Evolutionary conservation across 2,888 invertebrate genomes (phyloP).

Genomic region (Aromia moschata): DNA sequence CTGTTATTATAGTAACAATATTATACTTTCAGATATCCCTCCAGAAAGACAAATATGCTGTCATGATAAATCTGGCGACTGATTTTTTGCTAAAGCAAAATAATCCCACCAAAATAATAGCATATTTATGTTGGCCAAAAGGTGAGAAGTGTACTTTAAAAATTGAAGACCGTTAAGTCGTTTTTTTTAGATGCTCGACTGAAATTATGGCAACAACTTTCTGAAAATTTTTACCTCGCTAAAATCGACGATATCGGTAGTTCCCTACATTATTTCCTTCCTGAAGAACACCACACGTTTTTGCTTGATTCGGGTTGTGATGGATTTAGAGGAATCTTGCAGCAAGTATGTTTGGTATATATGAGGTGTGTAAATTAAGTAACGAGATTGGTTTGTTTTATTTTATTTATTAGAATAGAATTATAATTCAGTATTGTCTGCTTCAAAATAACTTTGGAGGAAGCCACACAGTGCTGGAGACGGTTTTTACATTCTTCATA

Average conservation of each 20-base stretch:
- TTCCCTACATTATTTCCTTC: slow-evolving; percentile 8
- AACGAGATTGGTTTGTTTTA: background rate
- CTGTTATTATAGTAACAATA: background rate
- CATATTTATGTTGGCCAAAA: slow-evolving; percentile 47
- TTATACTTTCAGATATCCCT: slow-evolving; percentile 10
- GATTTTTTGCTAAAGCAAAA: slow-evolving; percentile 43
- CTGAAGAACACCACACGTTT: slow-evolving; percentile 43
- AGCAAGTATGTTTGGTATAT: slow-evolving; percentile 35
- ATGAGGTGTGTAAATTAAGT: too few species aligned
- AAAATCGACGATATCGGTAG: slow-evolving; percentile 4
- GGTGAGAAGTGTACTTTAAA: slow-evolving; percentile 33
- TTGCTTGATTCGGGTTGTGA: slow-evolving; percentile 43
- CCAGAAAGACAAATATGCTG: slow-evolving; percentile 15
- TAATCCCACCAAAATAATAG: slow-evolving; percentile 39
- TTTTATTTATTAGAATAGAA: background rate
- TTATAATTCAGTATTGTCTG: too few species aligned
- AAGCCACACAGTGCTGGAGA: too few species aligned
- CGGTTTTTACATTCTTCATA: too few species aligned
- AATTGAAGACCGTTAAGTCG: background rate
- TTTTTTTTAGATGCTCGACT: slow-evolving; percentile 20
- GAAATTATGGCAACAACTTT: slow-evolving; percentile 29
- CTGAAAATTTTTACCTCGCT: slow-evolving; percentile 18
- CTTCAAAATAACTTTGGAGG: too few species aligned
- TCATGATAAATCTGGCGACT: slow-evolving; percentile 26
- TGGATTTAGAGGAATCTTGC: slow-evolving; percentile 31